Base-by-base conservation (phyloP, 1,140 invertebrate species). In the Lordiphosa stackelbergi region DNA sequence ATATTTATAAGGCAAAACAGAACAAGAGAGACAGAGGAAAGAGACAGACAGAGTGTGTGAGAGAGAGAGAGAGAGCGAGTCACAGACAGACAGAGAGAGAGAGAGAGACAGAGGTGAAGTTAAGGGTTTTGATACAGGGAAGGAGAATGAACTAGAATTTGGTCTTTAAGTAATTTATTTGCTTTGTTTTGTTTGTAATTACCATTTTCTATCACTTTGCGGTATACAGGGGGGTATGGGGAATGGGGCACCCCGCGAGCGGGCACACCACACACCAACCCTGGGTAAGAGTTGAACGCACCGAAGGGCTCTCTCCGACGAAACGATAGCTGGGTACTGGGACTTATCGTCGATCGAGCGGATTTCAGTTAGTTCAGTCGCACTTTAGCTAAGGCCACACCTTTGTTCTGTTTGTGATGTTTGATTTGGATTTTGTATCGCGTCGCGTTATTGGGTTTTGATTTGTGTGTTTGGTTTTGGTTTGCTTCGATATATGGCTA, bases 181-280 rank as follows among this genome's bases (percentile, higher is more conserved):
- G 63, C 68, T 75, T 83, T 83, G 66, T 57, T 73, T 73, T 61
- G 57, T 61, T 78, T 75, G 72, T 86, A 86, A 86, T 86, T 86
- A 86, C 85, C 85, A 86, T 86, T 85, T 86, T 86, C 78, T 86
- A 86, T 85, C 81, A 85, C 85, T 86, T 83, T 86, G 69, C 65
- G 64, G 61, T 81, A 56, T 51, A 63, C 45, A 41, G 57, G 66
- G 65, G 75, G 79, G 73, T 66, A 71, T 69, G 69, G 66, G 68
- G 69, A 75, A 66, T 78, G 70, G 71, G 78, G 75, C 54, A 65
- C 66, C 61, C 77, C 78, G 70, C 69, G 70, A 63, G 4, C 37
- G 24, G 16, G 37, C 78, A 79, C 79, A 73, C 75, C 79, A 79
- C 69, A 74, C 77, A 83, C 57, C 72, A 73, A 38, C 38, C 40